Percentiles rank a stretch among this genome's conserved stretches.
phyloP scores from a whole-genome alignment of 2,888 invertebrate genomes.

The Antheraea yamamai region DNA sequence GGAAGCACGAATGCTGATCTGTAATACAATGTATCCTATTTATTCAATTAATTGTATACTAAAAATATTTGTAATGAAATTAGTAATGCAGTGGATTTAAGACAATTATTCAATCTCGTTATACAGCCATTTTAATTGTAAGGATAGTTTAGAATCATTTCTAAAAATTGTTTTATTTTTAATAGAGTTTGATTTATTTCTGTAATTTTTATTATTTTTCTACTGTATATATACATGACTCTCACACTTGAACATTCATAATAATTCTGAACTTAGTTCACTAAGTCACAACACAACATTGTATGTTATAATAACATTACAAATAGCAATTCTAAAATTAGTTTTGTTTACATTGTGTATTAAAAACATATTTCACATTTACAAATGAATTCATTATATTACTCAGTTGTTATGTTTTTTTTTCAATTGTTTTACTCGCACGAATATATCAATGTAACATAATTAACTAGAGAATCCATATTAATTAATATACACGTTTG shows the following conservation, averaged over 20 bases:
- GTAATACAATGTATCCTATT: background rate
- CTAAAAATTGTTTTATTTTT: background rate
- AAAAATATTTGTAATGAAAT: background rate
- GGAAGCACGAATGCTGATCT: background rate
- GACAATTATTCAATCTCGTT: background rate
- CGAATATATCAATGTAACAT: slow-evolving; percentile 13
- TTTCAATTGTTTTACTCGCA: slow-evolving; percentile 14
- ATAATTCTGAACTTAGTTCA: background rate
- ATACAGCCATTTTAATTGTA: background rate
- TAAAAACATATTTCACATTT: background rate
- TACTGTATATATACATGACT: background rate
- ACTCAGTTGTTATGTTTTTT: background rate
- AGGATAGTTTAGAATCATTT: background rate
- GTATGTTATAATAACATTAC: background rate
- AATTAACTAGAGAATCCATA: slow-evolving; percentile 26
- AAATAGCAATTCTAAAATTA: background rate
- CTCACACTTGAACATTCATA: background rate
- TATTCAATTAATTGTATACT: background rate
- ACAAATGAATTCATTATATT: background rate
- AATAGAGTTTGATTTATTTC: background rate
- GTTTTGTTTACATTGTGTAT: background rate
- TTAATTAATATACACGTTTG: slow-evolving; percentile 28
- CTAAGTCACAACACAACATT: background rate
- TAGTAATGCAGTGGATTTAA: background rate
- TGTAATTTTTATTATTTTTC: background rate